Base-by-base conservation (phyloP, 2,888 invertebrate species). In the Deilephila porcellus region DNA sequence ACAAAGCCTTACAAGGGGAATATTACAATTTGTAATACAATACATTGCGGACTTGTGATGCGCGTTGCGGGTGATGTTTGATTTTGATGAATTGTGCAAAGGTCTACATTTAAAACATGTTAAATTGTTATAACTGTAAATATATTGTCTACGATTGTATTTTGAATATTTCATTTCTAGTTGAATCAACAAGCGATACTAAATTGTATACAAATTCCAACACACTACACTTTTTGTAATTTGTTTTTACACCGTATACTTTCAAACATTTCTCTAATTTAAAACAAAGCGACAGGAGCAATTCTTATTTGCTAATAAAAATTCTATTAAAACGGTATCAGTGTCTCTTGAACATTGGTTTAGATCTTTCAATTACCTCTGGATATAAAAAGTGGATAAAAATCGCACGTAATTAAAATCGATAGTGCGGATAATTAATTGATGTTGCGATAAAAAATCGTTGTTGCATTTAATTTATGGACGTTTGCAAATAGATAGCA, bases 1-100 rank as follows among this genome's bases (percentile, higher is more conserved):
- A 83, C 82, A 83, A 80, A 52, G 74, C 84, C 87, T 75, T 85
- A 80, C 78, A 80, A 77, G 80, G 82, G 76, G 83, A 82, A 84
- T 91, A 92, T 92, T 91, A 92, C 90, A 93, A 93, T 92, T 93
- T 92, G 93, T 92, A 90, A 91, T 92, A 92, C 92, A 93, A 92
- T 91, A 87, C 74, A 59, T 67, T 71, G 64, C 25, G 32, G 20
- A 17, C 37, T 60, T 64, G 59, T 71, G 52, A 74, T 74, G 67
- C 32, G 56, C 56, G 73, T 71, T 29, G 56, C 29, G 32, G 71
- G 3, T 19, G 19, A 53, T 19, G 25, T 37, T 14, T 1, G 37
- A 25, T 25, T 17, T 62, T 14, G 11, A 19, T 37, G 25, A 7
- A 52, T 53, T 52, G 4, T 11, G 34, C n/a, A 56, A 71, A 53